Base-by-base conservation (phyloP, 37 sponge, comb jelly and placozoan species). In the Crambe crambe region DNA sequence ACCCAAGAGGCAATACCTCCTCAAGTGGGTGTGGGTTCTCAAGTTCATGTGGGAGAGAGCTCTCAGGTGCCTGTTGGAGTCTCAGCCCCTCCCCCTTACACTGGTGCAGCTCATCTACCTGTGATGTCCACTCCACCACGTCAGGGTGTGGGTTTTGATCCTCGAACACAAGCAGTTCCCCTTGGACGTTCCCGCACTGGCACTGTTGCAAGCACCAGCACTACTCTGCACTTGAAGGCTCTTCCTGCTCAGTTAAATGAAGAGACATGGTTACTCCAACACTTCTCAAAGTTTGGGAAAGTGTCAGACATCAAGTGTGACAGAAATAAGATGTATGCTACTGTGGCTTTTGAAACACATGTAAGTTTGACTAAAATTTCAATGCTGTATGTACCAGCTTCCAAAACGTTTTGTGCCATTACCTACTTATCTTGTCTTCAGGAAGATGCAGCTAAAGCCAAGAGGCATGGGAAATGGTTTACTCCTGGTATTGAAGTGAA, bases 201-300 rank as follows among this genome's bases (percentile, higher is more conserved):
- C 3, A 9, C 31, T 31, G 66, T 17, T 3, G 3, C 35, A 30
- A 34, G 17, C 37, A 30, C 56, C 3, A 54, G 29, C 56, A 2
- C 56, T 3, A 37, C 74, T n/a, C 56, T 82, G 34, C 94, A 93
- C 70, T 64, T 93, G 63, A 93, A 93, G 70, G 82, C 78, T 23
- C 15, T 93, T 23, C 94, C 94, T 22, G 58, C 57, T 44, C 56
- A 88, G 0, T 37, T 86, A 32, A 89, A 89, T 67, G 79, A 69
- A 37, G 35, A 60, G 15, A 40, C n/a, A 8, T 42, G 72, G 9
- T 44, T 93, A 22, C 17, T 8, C 27, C 35, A 61, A 0, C 94
- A 93, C 34, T 93, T 93, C 38, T 32, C 65, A 3, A 35, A 57
- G 44, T 93, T 89, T 93, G 94, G 94, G 6, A 23, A 62, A 21